phyloP scores from a whole-genome alignment of 2,888 invertebrate genomes.

The Nematopogon swammerdamellus region DNA sequence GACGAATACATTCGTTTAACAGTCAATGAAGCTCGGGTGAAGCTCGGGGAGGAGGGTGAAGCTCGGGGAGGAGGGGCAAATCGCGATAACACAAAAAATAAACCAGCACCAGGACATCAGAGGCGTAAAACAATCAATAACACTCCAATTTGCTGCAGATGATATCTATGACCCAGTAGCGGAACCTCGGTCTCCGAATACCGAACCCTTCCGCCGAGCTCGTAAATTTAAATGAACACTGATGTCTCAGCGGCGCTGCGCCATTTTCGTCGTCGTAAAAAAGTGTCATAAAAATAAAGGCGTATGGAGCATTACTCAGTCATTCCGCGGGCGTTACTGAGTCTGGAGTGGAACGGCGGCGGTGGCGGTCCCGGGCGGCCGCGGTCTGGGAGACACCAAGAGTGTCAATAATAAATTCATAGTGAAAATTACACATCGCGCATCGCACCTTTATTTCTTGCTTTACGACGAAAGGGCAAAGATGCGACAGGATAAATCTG shows the following conservation, averaged over 20 bases:
- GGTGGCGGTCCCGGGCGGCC: not conserved
- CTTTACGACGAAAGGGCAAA: too few species aligned
- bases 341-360: too few species aligned
- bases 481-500: too few species aligned
- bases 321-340: not conserved
- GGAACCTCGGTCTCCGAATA: not conserved
- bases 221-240: slow-evolving; percentile 8
- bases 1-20: too few species aligned
- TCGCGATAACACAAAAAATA: not conserved
- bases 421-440: slow-evolving; percentile 17
- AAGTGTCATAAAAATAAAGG: slow-evolving; percentile 11
- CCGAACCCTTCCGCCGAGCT: slow-evolving; percentile 6
- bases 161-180: slow-evolving; percentile 1
- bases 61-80: not conserved
- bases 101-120: not conserved
- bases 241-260: slow-evolving; percentile 5
- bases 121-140: slow-evolving; percentile 5
- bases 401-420: slow-evolving; percentile 17
- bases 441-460: not conserved
- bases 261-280: slow-evolving; percentile 8
- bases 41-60: not conserved
- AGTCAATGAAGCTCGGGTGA: too few species aligned
- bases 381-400: not conserved
- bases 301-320: slow-evolving; percentile 15
- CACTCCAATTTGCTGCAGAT: slow-evolving; percentile 5